Evolutionary conservation across 2,888 invertebrate genomes (phyloP).

Genomic region (Drosophila melanosoma): DNA sequence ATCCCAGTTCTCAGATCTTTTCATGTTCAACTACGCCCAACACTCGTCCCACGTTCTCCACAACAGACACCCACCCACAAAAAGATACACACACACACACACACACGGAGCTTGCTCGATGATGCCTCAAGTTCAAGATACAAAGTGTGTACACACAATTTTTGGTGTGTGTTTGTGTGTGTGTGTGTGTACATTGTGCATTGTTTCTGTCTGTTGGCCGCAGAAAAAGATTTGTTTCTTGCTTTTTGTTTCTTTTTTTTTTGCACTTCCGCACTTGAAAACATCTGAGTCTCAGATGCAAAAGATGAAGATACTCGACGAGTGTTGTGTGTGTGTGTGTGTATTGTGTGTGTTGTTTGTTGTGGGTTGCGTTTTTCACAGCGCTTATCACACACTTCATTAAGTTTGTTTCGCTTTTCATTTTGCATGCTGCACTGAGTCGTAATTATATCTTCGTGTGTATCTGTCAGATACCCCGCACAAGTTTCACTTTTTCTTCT

Average conservation of each 20-base stretch:
- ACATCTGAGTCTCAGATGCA: slow-evolving; percentile 35
- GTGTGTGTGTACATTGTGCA: slow-evolving; percentile 43
- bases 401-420: slow-evolving; percentile 79
- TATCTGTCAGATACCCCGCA: slow-evolving; percentile 57
- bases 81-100: background rate
- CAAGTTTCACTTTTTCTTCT: slow-evolving; percentile 68
- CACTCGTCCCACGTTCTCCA: slow-evolving; percentile 6
- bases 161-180: slow-evolving; percentile 5
- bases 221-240: slow-evolving; percentile 8
- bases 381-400: slow-evolving; percentile 78
- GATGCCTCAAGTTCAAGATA: slow-evolving; percentile 76
- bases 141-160: slow-evolving; percentile 66
- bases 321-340: slow-evolving; percentile 6
- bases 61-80: slow-evolving; percentile 5
- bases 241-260: slow-evolving; percentile 13
- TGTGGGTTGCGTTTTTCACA: slow-evolving; percentile 63
- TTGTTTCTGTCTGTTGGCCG: slow-evolving; percentile 33
- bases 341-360: slow-evolving; percentile 22
- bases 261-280: slow-evolving; percentile 50
- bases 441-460: slow-evolving; percentile 69
- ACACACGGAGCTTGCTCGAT: slow-evolving; percentile 43
- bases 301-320: slow-evolving; percentile 38
- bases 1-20: slow-evolving; percentile 7
- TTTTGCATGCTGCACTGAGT: slow-evolving; percentile 64
- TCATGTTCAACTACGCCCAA: background rate